Evolutionary conservation across 2,113 vertebrate species (phyloP).

Genomic region (Manacus vitellinus): DNA sequence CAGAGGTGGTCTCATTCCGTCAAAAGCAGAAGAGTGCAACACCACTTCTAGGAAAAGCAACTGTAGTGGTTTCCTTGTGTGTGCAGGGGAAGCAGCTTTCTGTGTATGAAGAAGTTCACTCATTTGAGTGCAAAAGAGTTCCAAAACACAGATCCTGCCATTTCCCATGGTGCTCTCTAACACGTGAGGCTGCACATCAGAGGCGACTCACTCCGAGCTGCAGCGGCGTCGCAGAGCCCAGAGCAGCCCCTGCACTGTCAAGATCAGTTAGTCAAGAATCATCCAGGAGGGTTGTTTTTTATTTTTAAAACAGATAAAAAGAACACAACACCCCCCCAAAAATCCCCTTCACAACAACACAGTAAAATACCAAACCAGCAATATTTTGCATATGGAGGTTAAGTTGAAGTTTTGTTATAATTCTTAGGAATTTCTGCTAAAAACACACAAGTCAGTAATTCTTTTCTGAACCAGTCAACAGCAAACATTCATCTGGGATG

Average conservation of each 20-base stretch:
- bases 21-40: not conserved
- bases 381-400: not conserved
- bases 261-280: not conserved
- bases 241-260: not conserved
- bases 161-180: not conserved
- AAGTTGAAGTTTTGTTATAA: not conserved
- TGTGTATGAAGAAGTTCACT: not conserved
- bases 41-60: not conserved
- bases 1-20: not conserved
- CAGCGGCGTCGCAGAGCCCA: accelerated
- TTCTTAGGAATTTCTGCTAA: not conserved
- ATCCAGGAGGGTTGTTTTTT: not conserved
- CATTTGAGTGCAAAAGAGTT: not conserved
- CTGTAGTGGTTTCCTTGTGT: not conserved
- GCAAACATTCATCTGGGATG: not conserved
- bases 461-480: not conserved
- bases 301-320: not conserved
- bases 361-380: not conserved
- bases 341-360: not conserved
- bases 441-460: not conserved
- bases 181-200: accelerated
- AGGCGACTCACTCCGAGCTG: not conserved
- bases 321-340: accelerated
- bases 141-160: not conserved
- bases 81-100: not conserved